phyloP scores from a whole-genome alignment of 1,140 invertebrate genomes.

The Subanguina moxae region DNA sequence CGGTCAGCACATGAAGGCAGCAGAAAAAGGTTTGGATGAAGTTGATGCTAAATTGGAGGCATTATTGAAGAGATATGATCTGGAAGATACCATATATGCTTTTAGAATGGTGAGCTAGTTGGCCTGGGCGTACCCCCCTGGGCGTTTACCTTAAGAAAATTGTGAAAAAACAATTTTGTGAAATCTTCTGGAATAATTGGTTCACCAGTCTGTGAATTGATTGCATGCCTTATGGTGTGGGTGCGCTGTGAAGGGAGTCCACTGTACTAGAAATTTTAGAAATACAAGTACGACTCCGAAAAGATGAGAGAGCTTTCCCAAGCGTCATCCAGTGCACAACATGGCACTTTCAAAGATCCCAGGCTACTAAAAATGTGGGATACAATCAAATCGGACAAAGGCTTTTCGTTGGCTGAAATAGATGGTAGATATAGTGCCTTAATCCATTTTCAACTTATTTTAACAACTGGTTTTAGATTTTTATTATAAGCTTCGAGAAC shows the following conservation, averaged over 20 bases:
- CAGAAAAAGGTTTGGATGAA: conserved; percentile 17
- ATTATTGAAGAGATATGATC: conserved; percentile 25
- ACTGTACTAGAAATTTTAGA: conserved; percentile 19
- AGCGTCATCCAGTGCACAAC: background rate
- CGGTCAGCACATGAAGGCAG: conserved; percentile 1
- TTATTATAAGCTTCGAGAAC: conserved; percentile 19
- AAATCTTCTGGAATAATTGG: too few species aligned
- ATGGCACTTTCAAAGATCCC: conserved; percentile 7
- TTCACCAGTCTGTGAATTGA: too few species aligned
- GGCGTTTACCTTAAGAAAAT: too few species aligned
- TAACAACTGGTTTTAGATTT: conserved; percentile 8
- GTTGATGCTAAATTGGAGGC: conserved; percentile 21
- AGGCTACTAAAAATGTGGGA: conserved; percentile 21
- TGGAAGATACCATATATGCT: conserved; percentile 25
- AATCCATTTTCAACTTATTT: background rate
- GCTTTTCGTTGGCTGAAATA: conserved; percentile 9
- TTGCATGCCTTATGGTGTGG: too few species aligned
- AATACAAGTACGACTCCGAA: conserved; percentile 25
- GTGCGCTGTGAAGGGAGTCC: too few species aligned
- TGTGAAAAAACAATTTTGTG: background rate
- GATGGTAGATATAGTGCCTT: conserved; percentile 14
- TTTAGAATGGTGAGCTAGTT: conserved; percentile 26
- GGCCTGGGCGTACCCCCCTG: background rate
- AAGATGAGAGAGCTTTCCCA: conserved; percentile 6
- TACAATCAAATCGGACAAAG: conserved; percentile 21